A percentile compares a stretch with the other conserved stretches of the same genome.
phyloP scores from a whole-genome alignment of 2,888 invertebrate species.

The Tetragonisca angustula region DNA sequence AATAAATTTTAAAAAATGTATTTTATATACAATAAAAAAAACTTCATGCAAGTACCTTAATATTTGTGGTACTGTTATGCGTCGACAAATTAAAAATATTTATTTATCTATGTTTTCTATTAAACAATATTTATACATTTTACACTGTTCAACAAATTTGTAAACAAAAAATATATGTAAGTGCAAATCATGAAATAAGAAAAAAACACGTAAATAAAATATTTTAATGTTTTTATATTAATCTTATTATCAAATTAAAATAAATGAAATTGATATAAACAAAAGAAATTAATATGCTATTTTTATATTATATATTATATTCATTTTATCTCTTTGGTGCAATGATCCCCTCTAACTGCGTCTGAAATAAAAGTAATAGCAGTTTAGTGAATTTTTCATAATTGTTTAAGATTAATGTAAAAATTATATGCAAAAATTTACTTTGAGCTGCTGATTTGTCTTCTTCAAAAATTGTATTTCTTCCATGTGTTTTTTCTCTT shows the following conservation, averaged over 20 bases:
- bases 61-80: constrained; percentile 11
- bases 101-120: constrained; percentile 75
- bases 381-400: not conserved
- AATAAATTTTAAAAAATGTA: constrained; percentile 4
- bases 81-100: constrained; percentile 41
- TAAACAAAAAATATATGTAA: constrained; percentile 73
- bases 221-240: constrained; percentile 32
- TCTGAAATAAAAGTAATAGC: constrained; percentile 85
- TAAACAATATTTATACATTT: constrained; percentile 81
- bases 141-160: constrained; percentile 76
- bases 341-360: constrained; percentile 97
- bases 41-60: constrained; percentile 15
- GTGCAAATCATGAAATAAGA: constrained; percentile 67
- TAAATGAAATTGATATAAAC: constrained; percentile 17
- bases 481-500: constrained; percentile 96
- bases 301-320: not conserved
- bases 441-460: constrained; percentile 97
- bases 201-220: constrained; percentile 6
- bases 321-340: constrained; percentile 93
- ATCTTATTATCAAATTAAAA: constrained; percentile 22
- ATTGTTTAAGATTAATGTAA: not conserved
- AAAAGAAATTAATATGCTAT: not conserved
- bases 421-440: constrained; percentile 76
- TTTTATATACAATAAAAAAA: constrained; percentile 5
- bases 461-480: constrained; percentile 96